A percentile compares a stretch with the other conserved stretches of the same genome.
Evolutionary conservation across 2,113 vertebrate genomes (phyloP).

Genomic region (Plecturocebus donacophilus): DNA sequence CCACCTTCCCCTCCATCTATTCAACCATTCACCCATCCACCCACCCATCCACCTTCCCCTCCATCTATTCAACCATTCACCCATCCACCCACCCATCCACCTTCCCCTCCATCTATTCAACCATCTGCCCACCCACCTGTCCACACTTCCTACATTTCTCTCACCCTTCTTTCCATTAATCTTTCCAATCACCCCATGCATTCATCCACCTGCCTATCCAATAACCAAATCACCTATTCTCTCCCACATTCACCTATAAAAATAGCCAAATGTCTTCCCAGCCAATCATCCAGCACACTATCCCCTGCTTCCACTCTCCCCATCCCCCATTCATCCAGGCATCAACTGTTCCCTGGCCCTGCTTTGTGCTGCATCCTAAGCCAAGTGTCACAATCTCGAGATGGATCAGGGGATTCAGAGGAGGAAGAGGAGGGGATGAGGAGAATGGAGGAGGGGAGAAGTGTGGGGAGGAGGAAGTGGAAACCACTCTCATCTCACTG

Average conservation of each 20-base stretch:
- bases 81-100: too few relatives aligned
- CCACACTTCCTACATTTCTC: neutral
- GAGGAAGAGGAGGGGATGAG: neutral
- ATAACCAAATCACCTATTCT: neutral
- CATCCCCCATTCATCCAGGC: neutral
- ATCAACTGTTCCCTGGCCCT: neutral
- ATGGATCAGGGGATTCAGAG: neutral
- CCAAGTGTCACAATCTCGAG: neutral
- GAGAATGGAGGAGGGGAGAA: too few relatives aligned
- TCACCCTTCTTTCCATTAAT: neutral
- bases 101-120: too few relatives aligned
- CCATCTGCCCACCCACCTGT: neutral
- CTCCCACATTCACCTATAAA: neutral
- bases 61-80: rapidly evolving
- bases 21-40: too few relatives aligned
- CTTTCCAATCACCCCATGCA: neutral
- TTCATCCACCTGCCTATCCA: neutral
- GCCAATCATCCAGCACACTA: neutral
- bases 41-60: too few relatives aligned
- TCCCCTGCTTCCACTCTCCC: neutral
- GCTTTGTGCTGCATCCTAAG: neutral
- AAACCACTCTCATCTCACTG: neutral
- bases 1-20: too few relatives aligned
- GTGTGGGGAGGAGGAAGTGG: neutral
- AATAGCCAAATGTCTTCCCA: neutral